Conservation (phyloP, 2,113 vertebrate species). For the Upupa epops region DNA sequence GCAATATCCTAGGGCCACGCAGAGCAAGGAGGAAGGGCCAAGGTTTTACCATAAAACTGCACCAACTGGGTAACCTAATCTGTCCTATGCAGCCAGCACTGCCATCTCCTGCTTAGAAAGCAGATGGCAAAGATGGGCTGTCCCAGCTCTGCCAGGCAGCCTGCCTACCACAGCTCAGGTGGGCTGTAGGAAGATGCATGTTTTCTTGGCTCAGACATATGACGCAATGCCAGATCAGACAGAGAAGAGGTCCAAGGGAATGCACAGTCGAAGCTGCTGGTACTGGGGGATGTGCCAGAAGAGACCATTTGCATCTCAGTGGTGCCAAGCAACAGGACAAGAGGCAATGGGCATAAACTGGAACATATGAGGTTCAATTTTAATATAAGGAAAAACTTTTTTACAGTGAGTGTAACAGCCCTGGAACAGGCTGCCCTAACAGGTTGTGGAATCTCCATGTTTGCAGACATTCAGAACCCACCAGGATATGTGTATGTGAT, state of each 20-base stretch:
- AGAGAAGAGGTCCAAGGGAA: neutral
- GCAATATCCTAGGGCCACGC: neutral
- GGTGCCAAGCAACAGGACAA: too few relatives aligned
- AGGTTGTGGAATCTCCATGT: too few relatives aligned
- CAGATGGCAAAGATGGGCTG: neutral
- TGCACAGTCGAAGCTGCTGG: neutral
- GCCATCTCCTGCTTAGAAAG: neutral
- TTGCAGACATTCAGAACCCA: too few relatives aligned
- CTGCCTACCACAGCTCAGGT: neutral
- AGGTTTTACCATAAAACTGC: neutral
- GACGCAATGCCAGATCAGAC: neutral
- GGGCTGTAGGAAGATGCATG: neutral
- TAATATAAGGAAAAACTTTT: too few relatives aligned
- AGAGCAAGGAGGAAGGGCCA: neutral
- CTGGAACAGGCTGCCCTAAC: too few relatives aligned
- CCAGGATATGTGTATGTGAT: too few relatives aligned
- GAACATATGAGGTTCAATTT: too few relatives aligned
- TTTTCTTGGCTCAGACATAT: neutral
- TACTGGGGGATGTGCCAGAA: fast-evolving
- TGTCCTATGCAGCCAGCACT: neutral
- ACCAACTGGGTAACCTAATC: neutral
- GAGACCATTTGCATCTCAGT: neutral
- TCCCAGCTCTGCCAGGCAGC: neutral
- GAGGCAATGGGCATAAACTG: too few relatives aligned
- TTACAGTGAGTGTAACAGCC: too few relatives aligned